Conservation (phyloP, 2,113 vertebrate genomes). For the Gallinago paraguaiae region DNA sequence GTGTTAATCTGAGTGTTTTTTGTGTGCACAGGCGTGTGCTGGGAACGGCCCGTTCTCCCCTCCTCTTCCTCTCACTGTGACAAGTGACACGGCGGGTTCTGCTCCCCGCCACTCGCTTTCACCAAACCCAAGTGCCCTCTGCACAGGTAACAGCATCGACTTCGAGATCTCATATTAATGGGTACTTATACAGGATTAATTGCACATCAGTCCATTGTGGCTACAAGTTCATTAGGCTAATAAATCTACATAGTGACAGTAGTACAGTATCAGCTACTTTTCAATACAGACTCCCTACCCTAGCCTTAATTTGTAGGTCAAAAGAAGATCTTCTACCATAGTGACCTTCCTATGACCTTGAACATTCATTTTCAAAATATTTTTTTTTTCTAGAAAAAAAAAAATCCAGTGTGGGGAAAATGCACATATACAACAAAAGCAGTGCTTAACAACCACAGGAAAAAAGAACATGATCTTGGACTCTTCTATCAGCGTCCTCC, state of each 20-base stretch:
- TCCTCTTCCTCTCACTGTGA: not conserved
- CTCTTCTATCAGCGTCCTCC: conserved; percentile 32
- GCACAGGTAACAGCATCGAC: conserved; percentile 25
- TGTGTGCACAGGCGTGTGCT: not conserved
- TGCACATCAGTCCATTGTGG: conserved; percentile 80
- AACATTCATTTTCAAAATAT: conserved; percentile 75
- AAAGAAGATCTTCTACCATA: conserved; percentile 22
- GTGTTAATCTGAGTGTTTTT: accelerated
- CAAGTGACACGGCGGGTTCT: not conserved
- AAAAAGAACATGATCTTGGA: conserved; percentile 67
- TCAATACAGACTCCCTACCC: conserved; percentile 58
- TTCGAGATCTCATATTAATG: conserved; percentile 51
- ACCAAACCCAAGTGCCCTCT: not conserved
- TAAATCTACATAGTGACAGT: conserved; percentile 76
- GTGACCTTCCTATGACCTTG: conserved; percentile 54
- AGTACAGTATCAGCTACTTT: conserved; percentile 74
- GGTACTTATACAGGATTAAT: conserved; percentile 67
- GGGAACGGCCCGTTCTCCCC: not conserved
- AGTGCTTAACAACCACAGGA: conserved; percentile 84
- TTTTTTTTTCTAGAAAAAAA: conserved; percentile 43
- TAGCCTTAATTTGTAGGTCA: conserved; percentile 59
- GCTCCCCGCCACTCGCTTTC: not conserved
- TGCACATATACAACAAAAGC: conserved; percentile 66
- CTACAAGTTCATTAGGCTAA: conserved; percentile 72
- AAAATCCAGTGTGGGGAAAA: conserved; percentile 89